Conservation (phyloP, 2,797 vertebrate genomes). For the Orestias chungarensis region DNA sequence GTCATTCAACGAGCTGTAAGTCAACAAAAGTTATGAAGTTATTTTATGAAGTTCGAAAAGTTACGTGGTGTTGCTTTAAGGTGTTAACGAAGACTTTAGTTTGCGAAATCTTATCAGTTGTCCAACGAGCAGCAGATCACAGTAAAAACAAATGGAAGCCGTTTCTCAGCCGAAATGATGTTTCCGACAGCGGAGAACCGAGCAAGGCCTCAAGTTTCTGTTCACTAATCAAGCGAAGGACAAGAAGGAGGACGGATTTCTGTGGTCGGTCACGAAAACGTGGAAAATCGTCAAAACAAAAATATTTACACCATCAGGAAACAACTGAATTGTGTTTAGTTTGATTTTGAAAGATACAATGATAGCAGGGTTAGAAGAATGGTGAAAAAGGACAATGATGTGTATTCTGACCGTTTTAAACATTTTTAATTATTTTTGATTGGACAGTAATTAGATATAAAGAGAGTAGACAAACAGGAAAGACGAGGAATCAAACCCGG, state of each 20-base stretch:
- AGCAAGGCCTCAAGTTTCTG: conserved; percentile 17
- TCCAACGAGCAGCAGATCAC: no score
- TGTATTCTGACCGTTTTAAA: not conserved
- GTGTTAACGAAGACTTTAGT: no score
- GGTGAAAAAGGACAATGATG: not conserved
- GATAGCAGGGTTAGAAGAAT: not conserved
- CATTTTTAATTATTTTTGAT: not conserved
- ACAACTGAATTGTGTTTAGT: not conserved
- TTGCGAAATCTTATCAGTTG: no score
- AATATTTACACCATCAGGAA: not conserved
- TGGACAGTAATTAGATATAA: not conserved
- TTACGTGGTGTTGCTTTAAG: no score
- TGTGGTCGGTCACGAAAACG: not conserved
- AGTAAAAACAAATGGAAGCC: no score
- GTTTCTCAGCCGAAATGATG: conserved; percentile 1
- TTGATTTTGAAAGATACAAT: not conserved
- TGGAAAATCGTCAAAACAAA: not conserved
- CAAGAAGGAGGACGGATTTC: not conserved
- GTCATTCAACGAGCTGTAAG: no score
- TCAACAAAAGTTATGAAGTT: no score
- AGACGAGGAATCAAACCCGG: no score
- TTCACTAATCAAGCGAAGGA: not conserved
- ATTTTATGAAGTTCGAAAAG: no score
- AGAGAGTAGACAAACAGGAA: not conserved
- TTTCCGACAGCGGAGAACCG: conserved; percentile 26